Percentiles rank a stretch among this genome's conserved stretches.
These are phyloP conservation scores for Norana najaformis DNA, from an alignment of 2,888 invertebrate species.

Conservation along the genomic window DNA sequence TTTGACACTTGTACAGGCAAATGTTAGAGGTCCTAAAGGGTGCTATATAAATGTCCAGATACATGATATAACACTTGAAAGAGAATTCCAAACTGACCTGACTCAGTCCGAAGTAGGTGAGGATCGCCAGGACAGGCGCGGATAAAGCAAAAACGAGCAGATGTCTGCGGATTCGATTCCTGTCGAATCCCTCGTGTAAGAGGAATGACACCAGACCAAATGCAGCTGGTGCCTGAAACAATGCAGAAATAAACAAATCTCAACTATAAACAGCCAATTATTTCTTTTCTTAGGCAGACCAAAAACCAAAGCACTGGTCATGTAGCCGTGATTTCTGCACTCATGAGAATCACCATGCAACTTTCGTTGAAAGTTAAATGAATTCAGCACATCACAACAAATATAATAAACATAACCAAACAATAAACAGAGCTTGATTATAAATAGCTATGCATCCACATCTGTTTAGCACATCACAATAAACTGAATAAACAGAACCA, in stretches of 20 bases:
- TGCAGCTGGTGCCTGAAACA: conserved; percentile 84
- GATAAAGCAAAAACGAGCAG: conserved; percentile 87
- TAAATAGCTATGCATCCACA: too few relatives aligned
- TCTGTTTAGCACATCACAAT: too few relatives aligned
- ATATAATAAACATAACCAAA: too few relatives aligned
- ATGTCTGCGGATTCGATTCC: conserved; percentile 83
- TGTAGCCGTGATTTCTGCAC: neutral
- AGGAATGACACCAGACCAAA: conserved; percentile 97
- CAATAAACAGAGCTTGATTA: too few relatives aligned
- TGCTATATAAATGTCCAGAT: neutral
- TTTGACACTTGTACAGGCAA: too few relatives aligned
- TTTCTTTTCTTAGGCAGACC: neutral
- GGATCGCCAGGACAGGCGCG: conserved; percentile 83
- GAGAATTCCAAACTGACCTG: conserved; percentile 58
- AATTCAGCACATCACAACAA: too few relatives aligned
- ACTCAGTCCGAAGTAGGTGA: conserved; percentile 91
- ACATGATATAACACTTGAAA: neutral
- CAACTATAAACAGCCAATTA: neutral
- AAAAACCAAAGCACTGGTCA: neutral
- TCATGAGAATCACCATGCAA: neutral
- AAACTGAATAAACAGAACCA: too few relatives aligned
- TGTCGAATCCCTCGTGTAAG: conserved; percentile 89
- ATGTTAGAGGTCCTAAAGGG: too few relatives aligned
- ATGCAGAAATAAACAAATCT: neutral
- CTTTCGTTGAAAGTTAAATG: too few relatives aligned